Conservation (phyloP, 1,140 invertebrate species). For the fruit fly (Drosophila melanogaster) region DNA sequence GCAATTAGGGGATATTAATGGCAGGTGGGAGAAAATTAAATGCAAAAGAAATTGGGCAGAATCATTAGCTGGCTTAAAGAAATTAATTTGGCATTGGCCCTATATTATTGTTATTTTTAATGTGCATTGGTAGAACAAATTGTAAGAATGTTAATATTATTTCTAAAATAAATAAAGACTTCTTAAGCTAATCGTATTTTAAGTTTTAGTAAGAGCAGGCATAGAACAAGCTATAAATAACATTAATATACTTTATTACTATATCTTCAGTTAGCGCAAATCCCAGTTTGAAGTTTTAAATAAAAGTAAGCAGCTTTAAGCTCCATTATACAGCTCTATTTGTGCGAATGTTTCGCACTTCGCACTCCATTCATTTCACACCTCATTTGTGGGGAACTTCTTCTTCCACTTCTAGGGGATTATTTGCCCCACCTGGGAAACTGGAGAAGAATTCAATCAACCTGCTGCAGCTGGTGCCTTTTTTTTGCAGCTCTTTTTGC, state of each 20-base stretch:
- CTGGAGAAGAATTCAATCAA: slow-evolving; percentile 41
- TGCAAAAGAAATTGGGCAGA: background rate
- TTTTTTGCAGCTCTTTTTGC: slow-evolving; percentile 8
- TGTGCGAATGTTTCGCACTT: slow-evolving; percentile 35
- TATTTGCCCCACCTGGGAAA: slow-evolving; percentile 26
- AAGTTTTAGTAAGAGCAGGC: no score
- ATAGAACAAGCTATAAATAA: no score
- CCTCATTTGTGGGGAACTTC: slow-evolving; percentile 34
- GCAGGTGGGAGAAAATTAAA: background rate
- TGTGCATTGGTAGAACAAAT: no score
- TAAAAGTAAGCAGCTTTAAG: slow-evolving; percentile 8
- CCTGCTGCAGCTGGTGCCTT: slow-evolving; percentile 29
- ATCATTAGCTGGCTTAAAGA: background rate
- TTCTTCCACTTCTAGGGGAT: slow-evolving; percentile 29
- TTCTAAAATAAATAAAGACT: no score
- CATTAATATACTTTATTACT: no score
- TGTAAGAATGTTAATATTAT: no score
- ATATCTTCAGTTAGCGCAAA: background rate
- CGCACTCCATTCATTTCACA: slow-evolving; percentile 45
- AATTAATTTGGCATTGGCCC: background rate
- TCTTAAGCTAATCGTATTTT: no score
- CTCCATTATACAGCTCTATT: slow-evolving; percentile 5
- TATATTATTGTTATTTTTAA: background rate
- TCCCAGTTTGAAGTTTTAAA: background rate
- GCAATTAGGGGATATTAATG: slow-evolving; percentile 7